Evolutionary conservation across 2,797 vertebrate genomes (phyloP), one percentile per base, ranked within the genome.

Genomic region (Sciurus carolinensis): DNA sequence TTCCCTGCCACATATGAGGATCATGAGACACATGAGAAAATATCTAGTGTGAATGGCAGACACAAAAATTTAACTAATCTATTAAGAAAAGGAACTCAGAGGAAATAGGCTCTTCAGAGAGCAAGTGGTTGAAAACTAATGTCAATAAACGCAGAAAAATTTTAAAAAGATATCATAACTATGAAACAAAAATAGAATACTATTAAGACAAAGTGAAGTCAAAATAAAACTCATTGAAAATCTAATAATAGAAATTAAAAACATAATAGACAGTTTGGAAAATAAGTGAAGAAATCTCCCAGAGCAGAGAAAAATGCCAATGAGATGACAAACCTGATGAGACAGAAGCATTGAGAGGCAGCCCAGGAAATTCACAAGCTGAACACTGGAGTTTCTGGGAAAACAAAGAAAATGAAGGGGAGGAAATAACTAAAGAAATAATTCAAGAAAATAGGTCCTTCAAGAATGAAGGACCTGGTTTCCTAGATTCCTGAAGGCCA

Each of bases 201-300:
- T 88, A 76, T 33, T 93, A 64, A 84, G 83, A 89, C n/a, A 50
- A 89, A 87, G n/a, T 62, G 5, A 30, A 36, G 24, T 1, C 44
- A 89, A 92, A 86, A 62, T 72, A 69, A 90, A 83, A 67, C 13
- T 69, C 15, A 42, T 50, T 69, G 47, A 84, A 93, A 52, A 84
- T 87, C 24, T 12, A 62, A 44, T 1, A 83, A 15, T 52, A 83
- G 14, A 87, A 64, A 87, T 66, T 3, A 87, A 81, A 67, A 62
- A 47, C 2, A 44, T 17, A 80, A 52, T 20, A n/a, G 54, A 50
- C 0, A 12, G 9, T 84, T 44, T 59, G 28, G 71, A 84, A 67
- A 83, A 87, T 59, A 72, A 3, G 5, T 71, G 22, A 14, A 15
- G 8, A 77, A 71, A 50, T 87, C 36, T 95, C 24, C 5, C 39